These are phyloP conservation scores for Geodia barretti DNA, from an alignment of 37 sponge, comb jelly and placozoan genomes.

Conservation along the genomic window DNA sequence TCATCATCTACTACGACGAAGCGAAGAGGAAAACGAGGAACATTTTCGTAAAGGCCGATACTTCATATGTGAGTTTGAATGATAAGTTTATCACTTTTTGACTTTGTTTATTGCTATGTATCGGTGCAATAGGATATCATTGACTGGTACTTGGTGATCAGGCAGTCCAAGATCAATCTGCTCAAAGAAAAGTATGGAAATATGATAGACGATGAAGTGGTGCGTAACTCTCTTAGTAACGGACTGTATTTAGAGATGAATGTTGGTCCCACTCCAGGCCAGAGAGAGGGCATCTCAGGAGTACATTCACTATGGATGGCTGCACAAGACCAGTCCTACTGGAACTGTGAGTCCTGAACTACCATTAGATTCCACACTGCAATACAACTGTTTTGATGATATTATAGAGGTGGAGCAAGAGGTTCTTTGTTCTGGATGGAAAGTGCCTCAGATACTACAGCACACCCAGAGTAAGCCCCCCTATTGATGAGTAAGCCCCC, in stretches of 20 bases:
- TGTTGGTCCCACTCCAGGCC: not conserved
- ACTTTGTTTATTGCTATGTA: not conserved
- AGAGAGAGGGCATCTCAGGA: constrained; percentile 14
- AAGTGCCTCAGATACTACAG: constrained; percentile 59
- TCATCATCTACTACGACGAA: constrained; percentile 33
- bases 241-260: not conserved
- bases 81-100: not conserved
- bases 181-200: constrained; percentile 20
- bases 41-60: constrained; percentile 75
- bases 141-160: constrained; percentile 70
- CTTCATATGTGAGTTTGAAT: constrained; percentile 37
- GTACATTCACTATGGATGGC: constrained; percentile 34
- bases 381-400: no score
- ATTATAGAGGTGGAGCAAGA: constrained; percentile 58
- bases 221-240: no score
- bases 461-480: constrained; percentile 50
- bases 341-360: constrained; percentile 24
- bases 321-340: constrained; percentile 45
- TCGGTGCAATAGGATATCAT: constrained; percentile 78
- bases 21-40: constrained; percentile 60
- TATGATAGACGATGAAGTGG: constrained; percentile 23
- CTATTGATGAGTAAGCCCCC: no score
- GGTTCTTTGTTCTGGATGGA: constrained; percentile 77
- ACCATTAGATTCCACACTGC: no score
- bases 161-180: constrained; percentile 54